A percentile compares a stretch with the other conserved stretches of the same genome.
phyloP scores from a whole-genome alignment of 2,888 invertebrate genomes.

The Drosophila merina region DNA sequence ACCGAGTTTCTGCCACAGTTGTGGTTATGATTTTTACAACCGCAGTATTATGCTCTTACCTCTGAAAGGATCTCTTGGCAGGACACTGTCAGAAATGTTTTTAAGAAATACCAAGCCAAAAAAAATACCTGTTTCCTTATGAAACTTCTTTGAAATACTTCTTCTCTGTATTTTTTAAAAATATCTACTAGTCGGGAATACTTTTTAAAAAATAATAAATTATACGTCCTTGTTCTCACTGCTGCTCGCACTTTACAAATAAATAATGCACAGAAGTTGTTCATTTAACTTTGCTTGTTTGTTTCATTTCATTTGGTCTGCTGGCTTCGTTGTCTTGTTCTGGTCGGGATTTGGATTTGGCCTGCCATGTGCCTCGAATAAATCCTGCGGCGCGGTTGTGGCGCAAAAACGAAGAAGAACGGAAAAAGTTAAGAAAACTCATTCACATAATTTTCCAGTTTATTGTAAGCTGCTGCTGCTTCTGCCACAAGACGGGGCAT shows the following conservation, averaged over 20 bases:
- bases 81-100: no score
- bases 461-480: constrained; percentile 60
- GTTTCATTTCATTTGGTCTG: constrained; percentile 63
- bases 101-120: no score
- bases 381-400: constrained; percentile 45
- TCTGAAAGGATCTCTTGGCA: neutral
- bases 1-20: constrained; percentile 53
- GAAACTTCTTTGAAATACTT: neutral
- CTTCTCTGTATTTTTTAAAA: neutral
- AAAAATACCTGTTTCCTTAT: no score
- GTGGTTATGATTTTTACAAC: constrained; percentile 59
- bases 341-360: constrained; percentile 38
- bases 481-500: constrained; percentile 33
- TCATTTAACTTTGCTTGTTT: constrained; percentile 77
- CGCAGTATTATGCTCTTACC: constrained; percentile 18
- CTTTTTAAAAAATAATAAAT: no score
- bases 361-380: constrained; percentile 76
- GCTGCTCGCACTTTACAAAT: constrained; percentile 64
- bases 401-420: constrained; percentile 5
- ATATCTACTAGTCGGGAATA: constrained; percentile 1
- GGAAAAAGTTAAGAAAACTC: constrained; percentile 75
- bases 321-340: constrained; percentile 43
- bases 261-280: constrained; percentile 78
- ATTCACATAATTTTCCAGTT: constrained; percentile 78
- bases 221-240: constrained; percentile 31